Evolutionary conservation across 92 coral and sea anemone species (phyloP), one percentile per base, ranked within the genome.

Genomic region (Hydrozoanthus gracilis): DNA sequence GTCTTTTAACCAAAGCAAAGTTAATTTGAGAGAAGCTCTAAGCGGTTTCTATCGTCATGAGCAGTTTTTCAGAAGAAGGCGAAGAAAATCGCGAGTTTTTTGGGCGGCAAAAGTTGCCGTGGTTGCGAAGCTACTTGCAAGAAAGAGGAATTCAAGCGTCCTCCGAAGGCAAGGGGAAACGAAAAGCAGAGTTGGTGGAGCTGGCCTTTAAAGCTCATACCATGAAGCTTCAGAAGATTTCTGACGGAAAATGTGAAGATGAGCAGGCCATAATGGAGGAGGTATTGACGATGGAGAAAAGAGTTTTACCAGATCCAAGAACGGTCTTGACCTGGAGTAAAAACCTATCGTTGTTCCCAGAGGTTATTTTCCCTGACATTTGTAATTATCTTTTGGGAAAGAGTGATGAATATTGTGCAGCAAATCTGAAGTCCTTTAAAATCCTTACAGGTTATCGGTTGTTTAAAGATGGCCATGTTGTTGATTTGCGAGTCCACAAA

Each of bases 401-500:
- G 79, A 27, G 76, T 10, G 77, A 86, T 67, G 88, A 89, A 27
- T 85, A 89, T 50, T 62, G 72, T 9, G 51, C 9, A 64, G 83
- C 78, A 71, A 85, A 18, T 20, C 46, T 85, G 7, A 86, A 85
- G 17, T 86, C 89, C 7, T 78, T 85, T 61, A 89, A 89, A 51
- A 84, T 87, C 67, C 86, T 83, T 4, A 87, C 73, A 7, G 92
- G 89, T 4, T 79, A 86, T 79, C 12, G 51, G 27, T 8, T 79
- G 18, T 89, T 89, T 73, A 89, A 71, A 16, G 89, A 89, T 77
- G 92, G 89, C 12, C 89, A 89, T 79, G 89, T 89, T 51, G 4
- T 89, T 13, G 87, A 89, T 71, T 55, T 89, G 12, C 76, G 70
- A 83, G 8, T 52, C 3, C 88, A 84, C 67, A 77, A 83, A 48